Conservation (phyloP, 2,113 vertebrate genomes). For the Oxygymnocypris stewartii region DNA sequence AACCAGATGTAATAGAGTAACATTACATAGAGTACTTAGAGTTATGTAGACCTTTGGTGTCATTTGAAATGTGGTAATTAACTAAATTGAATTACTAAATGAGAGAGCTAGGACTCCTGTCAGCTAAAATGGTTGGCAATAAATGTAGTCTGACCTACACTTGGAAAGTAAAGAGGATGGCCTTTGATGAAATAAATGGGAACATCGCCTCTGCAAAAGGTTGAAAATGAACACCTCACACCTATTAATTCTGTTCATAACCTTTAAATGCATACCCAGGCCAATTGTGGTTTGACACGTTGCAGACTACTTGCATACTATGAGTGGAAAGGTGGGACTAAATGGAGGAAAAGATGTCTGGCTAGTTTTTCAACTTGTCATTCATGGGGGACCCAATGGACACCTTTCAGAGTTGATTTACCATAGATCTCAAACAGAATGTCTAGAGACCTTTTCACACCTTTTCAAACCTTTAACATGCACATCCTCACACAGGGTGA, state of each 20-base stretch:
- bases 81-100: not conserved
- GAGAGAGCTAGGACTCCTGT: constrained; percentile 18
- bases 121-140: constrained; percentile 12
- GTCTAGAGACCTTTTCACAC: not conserved
- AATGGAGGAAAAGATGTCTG: constrained; percentile 33
- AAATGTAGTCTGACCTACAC: constrained; percentile 23
- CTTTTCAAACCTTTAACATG: not conserved
- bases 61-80: constrained; percentile 10
- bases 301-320: constrained; percentile 28
- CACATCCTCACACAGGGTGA: not conserved
- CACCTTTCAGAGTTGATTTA: constrained; percentile 33
- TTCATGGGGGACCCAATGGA: not conserved
- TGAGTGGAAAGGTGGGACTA: constrained; percentile 28
- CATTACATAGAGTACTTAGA: not conserved
- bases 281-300: constrained; percentile 12
- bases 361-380: constrained; percentile 42
- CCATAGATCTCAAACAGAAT: constrained; percentile 36
- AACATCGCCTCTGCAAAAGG: constrained; percentile 34
- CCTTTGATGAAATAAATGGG: constrained; percentile 12
- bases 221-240: constrained; percentile 36
- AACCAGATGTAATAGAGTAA: constrained; percentile 4
- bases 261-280: constrained; percentile 13
- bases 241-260: constrained; percentile 34
- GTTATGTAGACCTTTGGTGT: not conserved
- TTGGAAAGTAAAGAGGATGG: constrained; percentile 16